Conservation (phyloP, 92 coral and sea anemone species). For the Palythoa grandis region DNA sequence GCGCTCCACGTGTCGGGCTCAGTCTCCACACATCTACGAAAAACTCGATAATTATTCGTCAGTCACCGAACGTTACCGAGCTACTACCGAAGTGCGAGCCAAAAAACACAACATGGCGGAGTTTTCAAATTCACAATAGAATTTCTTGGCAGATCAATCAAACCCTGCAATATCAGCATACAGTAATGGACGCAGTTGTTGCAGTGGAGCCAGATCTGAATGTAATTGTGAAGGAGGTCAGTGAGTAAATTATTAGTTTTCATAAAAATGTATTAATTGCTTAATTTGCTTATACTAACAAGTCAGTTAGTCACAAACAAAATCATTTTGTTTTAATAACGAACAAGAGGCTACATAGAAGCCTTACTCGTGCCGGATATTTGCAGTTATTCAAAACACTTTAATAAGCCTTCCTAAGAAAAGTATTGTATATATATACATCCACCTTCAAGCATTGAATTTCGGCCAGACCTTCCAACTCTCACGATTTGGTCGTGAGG, state of each 20-base stretch:
- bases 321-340: too few species aligned
- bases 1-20: background rate
- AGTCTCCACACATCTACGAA: background rate
- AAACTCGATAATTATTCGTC: background rate
- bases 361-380: too few species aligned
- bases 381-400: too few species aligned
- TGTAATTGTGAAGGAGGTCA: slow-evolving; percentile 77
- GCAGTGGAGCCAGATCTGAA: slow-evolving; percentile 79
- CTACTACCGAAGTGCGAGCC: background rate
- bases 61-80: background rate
- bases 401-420: too few species aligned
- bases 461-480: too few species aligned
- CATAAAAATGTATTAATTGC: too few species aligned
- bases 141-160: background rate
- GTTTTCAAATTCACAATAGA: background rate
- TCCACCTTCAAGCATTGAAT: too few species aligned
- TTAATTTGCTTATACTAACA: too few species aligned
- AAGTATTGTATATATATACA: too few species aligned
- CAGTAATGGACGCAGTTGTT: slow-evolving; percentile 81
- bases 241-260: background rate
- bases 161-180: background rate
- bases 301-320: too few species aligned
- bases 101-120: slow-evolving; percentile 61
- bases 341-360: too few species aligned
- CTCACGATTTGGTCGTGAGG: too few species aligned